A percentile compares a stretch with the other conserved stretches of the same genome.
Conservation (phyloP, 2,888 invertebrate species). For the Cheilosia vernalis region DNA sequence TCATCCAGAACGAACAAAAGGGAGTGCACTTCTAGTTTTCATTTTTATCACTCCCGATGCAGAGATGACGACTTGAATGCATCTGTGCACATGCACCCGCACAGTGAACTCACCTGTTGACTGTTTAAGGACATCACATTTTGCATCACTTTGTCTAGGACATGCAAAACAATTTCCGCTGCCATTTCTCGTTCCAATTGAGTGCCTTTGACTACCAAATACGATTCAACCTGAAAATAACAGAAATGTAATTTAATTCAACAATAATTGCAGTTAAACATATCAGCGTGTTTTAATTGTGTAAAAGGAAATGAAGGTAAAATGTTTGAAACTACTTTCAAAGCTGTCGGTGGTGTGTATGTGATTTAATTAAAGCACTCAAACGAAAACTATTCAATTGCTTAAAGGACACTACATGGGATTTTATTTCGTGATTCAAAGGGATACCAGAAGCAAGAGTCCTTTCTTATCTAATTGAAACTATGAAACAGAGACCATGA, state of each 20-base stretch:
- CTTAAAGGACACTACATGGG: too few relatives aligned
- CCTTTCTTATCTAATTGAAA: too few relatives aligned
- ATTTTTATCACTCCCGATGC: conserved; percentile 14
- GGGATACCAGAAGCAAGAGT: too few relatives aligned
- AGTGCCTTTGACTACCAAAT: conserved; percentile 82
- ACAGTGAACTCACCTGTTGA: conserved; percentile 86
- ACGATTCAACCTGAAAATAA: conserved; percentile 81
- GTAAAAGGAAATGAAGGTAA: too few relatives aligned
- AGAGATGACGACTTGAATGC: conserved; percentile 9
- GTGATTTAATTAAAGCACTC: too few relatives aligned
- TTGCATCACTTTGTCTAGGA: conserved; percentile 87
- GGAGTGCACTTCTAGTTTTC: not conserved
- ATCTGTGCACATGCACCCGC: not conserved
- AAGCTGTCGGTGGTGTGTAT: too few relatives aligned
- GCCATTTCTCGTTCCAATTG: conserved; percentile 84
- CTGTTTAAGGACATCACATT: conserved; percentile 88
- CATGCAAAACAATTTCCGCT: conserved; percentile 85
- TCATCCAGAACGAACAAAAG: conserved; percentile 6
- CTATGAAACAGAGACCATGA: too few relatives aligned
- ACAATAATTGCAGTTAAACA: too few relatives aligned
- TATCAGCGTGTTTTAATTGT: too few relatives aligned
- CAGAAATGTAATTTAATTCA: conserved; percentile 13
- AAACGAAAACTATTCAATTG: too few relatives aligned
- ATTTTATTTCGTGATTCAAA: too few relatives aligned
- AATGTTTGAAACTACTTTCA: too few relatives aligned